phyloP scores from a whole-genome alignment of 2,113 vertebrate species.

The Cynocephalus volans region DNA sequence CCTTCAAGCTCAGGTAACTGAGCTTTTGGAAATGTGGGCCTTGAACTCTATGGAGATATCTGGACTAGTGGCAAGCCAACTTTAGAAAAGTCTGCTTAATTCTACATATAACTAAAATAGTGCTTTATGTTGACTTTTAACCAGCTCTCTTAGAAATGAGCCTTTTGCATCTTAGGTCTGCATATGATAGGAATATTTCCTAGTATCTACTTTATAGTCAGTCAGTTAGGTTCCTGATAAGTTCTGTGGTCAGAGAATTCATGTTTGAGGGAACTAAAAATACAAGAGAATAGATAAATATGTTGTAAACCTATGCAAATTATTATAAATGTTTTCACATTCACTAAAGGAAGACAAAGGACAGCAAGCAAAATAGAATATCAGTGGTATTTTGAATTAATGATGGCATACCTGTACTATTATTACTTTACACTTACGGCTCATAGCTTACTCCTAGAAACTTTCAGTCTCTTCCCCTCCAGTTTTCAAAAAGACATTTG shows the following conservation, averaged over 20 bases:
- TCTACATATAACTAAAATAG: neutral
- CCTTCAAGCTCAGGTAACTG: neutral
- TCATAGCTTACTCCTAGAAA: neutral
- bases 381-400: neutral
- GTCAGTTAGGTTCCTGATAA: neutral
- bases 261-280: neutral
- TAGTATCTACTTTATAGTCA: neutral
- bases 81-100: neutral
- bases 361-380: neutral
- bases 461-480: neutral
- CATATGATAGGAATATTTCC: neutral
- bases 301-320: neutral
- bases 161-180: neutral
- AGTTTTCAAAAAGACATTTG: neutral
- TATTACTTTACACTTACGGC: neutral
- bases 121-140: neutral
- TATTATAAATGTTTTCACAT: neutral
- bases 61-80: neutral
- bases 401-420: neutral
- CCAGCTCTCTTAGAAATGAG: neutral
- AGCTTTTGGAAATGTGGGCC: neutral
- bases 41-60: neutral
- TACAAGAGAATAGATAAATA: neutral
- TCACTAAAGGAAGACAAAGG: neutral
- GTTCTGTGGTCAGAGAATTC: slow-evolving; percentile 11